Percentiles rank a stretch among this genome's conserved stretches.
These are phyloP conservation scores for Acronicta leporina DNA, from an alignment of 2,888 invertebrate species.

Conservation along the genomic window DNA sequence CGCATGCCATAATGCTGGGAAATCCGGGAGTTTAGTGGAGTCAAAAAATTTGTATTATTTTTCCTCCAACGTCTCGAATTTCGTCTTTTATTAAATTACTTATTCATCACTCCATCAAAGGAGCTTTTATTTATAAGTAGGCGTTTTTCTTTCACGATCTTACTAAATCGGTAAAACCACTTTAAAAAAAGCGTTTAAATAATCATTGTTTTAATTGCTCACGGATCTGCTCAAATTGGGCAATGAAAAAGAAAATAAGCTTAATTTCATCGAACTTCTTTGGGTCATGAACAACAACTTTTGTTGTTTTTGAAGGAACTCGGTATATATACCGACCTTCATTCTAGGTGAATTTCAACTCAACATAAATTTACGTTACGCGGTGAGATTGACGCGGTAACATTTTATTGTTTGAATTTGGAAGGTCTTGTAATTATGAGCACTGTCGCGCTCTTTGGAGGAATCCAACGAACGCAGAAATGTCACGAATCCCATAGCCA, in stretches of 20 bases:
- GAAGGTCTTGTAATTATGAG: slow-evolving; percentile 29
- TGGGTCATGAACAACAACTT: not conserved
- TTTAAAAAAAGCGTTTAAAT: slow-evolving; percentile 8
- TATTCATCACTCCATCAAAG: slow-evolving; percentile 14
- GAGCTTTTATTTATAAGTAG: slow-evolving; percentile 14
- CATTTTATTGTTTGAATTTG: slow-evolving; percentile 36
- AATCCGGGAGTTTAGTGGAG: too few species aligned
- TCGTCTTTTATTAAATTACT: slow-evolving; percentile 30
- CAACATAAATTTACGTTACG: slow-evolving; percentile 45
- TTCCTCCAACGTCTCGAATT: slow-evolving; percentile 3
- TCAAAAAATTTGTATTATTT: slow-evolving; percentile 27
- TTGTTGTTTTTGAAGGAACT: not conserved
- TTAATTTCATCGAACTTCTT: slow-evolving; percentile 26
- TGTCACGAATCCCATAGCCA: too few species aligned
- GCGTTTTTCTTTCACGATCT: slow-evolving; percentile 10
- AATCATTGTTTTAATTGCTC: slow-evolving; percentile 21
- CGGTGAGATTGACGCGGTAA: slow-evolving; percentile 29
- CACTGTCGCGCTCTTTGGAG: too few species aligned
- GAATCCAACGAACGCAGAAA: too few species aligned
- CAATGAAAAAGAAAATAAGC: not conserved
- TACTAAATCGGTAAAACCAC: slow-evolving; percentile 4
- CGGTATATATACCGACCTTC: slow-evolving; percentile 12
- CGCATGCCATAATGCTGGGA: too few species aligned
- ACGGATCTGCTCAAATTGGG: slow-evolving; percentile 15
- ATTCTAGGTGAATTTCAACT: slow-evolving; percentile 11